Evolutionary conservation across 2,113 vertebrate species (phyloP).

Genomic region (Chaetodon auriga): DNA sequence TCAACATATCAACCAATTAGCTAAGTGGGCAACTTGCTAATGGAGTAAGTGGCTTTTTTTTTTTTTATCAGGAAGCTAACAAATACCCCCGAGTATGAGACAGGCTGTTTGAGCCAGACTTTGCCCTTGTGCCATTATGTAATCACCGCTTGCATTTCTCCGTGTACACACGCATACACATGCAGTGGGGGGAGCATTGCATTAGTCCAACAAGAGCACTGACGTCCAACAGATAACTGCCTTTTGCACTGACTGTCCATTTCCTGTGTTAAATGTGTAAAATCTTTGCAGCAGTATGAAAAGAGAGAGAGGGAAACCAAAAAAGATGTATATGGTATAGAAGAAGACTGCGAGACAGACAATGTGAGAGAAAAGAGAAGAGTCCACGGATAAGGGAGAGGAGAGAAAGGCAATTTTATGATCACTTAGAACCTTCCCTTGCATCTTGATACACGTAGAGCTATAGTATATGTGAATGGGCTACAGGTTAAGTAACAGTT

Average conservation of each 20-base stretch:
- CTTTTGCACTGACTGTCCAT: neutral
- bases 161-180: conserved; percentile 1
- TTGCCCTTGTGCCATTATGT: conserved; percentile 4
- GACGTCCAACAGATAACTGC: neutral
- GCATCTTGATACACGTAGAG: neutral
- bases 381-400: neutral
- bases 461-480: neutral
- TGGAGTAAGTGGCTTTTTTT: conserved; percentile 30
- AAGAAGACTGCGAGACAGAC: neutral
- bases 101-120: conserved; percentile 12
- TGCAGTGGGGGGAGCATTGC: neutral
- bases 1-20: conserved; percentile 31
- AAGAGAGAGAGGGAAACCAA: neutral
- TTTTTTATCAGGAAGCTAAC: conserved; percentile 31
- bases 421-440: neutral
- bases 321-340: neutral
- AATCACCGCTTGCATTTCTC: neutral
- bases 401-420: neutral
- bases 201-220: neutral
- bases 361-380: neutral
- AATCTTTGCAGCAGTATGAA: neutral
- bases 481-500: conserved; percentile 7
- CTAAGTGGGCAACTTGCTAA: conserved; percentile 42
- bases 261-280: neutral
- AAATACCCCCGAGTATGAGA: conserved; percentile 29